A percentile compares a stretch with the other conserved stretches of the same genome.
These are phyloP conservation scores for Tinamus guttatus DNA, from an alignment of 2,113 vertebrate species.

Conservation along the genomic window DNA sequence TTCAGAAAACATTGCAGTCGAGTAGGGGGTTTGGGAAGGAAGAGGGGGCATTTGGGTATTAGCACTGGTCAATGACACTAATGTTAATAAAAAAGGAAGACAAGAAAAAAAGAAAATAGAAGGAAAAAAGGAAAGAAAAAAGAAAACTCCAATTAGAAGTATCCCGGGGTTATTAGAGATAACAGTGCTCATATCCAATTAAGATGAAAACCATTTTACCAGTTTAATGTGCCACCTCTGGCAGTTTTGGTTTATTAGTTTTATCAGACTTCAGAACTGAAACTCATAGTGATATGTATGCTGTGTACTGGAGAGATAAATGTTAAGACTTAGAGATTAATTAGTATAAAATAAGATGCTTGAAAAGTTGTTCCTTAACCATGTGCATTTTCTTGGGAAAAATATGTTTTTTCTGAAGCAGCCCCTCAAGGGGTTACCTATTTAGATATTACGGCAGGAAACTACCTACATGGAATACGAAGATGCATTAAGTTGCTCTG, in stretches of 20 bases:
- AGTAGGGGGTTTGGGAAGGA: background rate
- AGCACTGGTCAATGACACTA: slow-evolving; percentile 73
- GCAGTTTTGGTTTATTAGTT: slow-evolving; percentile 85
- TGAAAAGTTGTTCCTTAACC: slow-evolving; percentile 73
- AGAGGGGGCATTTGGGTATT: slow-evolving; percentile 50
- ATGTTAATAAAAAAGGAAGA: slow-evolving; percentile 59
- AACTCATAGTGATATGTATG: slow-evolving; percentile 74
- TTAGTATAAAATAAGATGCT: slow-evolving; percentile 75
- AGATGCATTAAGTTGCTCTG: background rate
- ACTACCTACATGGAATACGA: background rate
- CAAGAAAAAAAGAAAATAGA: slow-evolving; percentile 6
- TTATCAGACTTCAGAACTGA: slow-evolving; percentile 83
- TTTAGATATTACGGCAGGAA: background rate
- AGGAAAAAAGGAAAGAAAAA: background rate
- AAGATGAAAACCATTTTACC: slow-evolving; percentile 86
- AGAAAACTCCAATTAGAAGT: slow-evolving; percentile 84
- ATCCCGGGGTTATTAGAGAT: slow-evolving; percentile 86
- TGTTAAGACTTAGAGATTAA: slow-evolving; percentile 73
- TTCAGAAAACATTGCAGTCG: background rate
- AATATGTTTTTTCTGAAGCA: background rate
- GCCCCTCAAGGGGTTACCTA: background rate
- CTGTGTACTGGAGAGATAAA: slow-evolving; percentile 73
- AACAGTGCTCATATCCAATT: slow-evolving; percentile 85
- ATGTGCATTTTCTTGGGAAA: background rate
- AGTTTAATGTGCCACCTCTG: slow-evolving; percentile 86